These are phyloP conservation scores for Drosophila falleni DNA, from an alignment of 2,888 invertebrate species.

Conservation along the genomic window DNA sequence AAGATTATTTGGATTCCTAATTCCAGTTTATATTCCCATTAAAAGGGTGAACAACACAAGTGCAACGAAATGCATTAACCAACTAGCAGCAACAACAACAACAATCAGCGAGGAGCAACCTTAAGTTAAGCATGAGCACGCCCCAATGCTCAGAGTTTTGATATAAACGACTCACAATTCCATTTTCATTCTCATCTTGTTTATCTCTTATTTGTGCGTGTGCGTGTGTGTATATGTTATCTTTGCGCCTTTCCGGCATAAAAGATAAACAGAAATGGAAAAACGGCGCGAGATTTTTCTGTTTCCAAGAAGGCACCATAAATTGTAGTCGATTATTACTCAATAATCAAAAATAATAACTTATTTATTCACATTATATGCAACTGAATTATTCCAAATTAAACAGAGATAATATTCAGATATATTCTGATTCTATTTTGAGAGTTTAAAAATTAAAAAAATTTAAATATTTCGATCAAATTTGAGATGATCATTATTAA, in stretches of 20 bases:
- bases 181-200: slow-evolving; percentile 58
- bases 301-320: background rate
- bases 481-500: no score
- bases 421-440: background rate
- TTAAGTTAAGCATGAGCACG: slow-evolving; percentile 71
- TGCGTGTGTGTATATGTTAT: slow-evolving; percentile 45
- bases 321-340: slow-evolving; percentile 15
- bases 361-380: background rate
- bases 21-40: slow-evolving; percentile 60
- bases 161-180: slow-evolving; percentile 33
- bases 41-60: slow-evolving; percentile 53
- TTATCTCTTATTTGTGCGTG: slow-evolving; percentile 31
- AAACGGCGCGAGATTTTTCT: slow-evolving; percentile 11
- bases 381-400: background rate
- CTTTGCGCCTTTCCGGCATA: slow-evolving; percentile 71
- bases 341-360: slow-evolving; percentile 9
- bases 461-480: no score
- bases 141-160: slow-evolving; percentile 60
- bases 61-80: slow-evolving; percentile 56
- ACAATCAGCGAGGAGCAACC: slow-evolving; percentile 16
- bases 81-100: slow-evolving; percentile 28
- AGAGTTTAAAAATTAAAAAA: background rate
- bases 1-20: slow-evolving; percentile 41
- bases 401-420: background rate
- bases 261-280: slow-evolving; percentile 63